Conservation (phyloP, 2,888 invertebrate species). For the Lordiphosa fenestrarum region DNA sequence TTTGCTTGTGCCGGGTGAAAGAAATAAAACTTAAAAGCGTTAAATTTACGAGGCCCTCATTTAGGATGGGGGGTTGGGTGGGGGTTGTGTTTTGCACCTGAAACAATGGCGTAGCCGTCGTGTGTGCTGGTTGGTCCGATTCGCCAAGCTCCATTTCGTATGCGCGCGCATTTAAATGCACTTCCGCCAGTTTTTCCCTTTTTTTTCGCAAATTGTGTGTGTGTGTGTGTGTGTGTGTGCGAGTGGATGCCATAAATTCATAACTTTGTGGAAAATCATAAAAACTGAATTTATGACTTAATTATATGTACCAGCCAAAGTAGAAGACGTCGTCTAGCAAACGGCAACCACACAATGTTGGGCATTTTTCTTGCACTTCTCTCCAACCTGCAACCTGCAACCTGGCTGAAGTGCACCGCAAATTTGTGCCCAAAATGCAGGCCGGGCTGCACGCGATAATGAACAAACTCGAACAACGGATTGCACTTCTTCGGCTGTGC, state of each 20-base stretch:
- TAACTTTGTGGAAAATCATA: slow-evolving; percentile 77
- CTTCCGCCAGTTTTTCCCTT: slow-evolving; percentile 51
- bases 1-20: slow-evolving; percentile 28
- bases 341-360: background rate
- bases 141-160: slow-evolving; percentile 59
- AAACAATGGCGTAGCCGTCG: background rate
- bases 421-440: slow-evolving; percentile 66
- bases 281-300: slow-evolving; percentile 76
- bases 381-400: too few relatives aligned
- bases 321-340: background rate
- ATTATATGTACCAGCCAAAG: slow-evolving; percentile 55
- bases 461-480: slow-evolving; percentile 58
- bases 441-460: slow-evolving; percentile 65
- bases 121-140: slow-evolving; percentile 2
- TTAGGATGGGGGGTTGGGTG: background rate
- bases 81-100: background rate
- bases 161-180: slow-evolving; percentile 75
- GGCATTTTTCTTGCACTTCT: background rate
- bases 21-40: slow-evolving; percentile 59
- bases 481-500: slow-evolving; percentile 31
- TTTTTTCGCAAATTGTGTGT: slow-evolving; percentile 43
- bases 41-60: slow-evolving; percentile 65
- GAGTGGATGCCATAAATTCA: slow-evolving; percentile 65
- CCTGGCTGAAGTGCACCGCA: slow-evolving; percentile 62
- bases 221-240: slow-evolving; percentile 4